Evolutionary conservation across 1,140 invertebrate genomes (phyloP).

Genomic region (Diorhabda elongata): DNA sequence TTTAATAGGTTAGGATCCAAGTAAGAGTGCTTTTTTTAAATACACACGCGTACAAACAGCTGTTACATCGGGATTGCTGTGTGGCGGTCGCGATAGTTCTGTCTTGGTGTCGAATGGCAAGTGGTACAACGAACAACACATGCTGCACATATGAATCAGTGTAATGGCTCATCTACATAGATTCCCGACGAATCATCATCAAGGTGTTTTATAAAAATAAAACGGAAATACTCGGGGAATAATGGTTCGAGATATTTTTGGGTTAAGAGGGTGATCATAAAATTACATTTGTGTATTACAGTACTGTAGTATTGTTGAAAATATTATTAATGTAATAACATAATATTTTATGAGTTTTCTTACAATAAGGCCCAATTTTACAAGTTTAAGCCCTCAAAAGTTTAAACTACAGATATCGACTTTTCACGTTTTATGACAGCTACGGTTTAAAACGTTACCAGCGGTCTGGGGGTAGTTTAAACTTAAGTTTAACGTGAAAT

Average conservation of each 20-base stretch:
- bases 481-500: no score
- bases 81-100: background rate
- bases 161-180: constrained; percentile 15
- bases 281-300: background rate
- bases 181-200: constrained; percentile 13
- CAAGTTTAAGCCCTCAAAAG: no score
- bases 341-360: no score
- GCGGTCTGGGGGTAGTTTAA: no score
- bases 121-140: constrained; percentile 10
- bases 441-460: no score
- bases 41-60: background rate
- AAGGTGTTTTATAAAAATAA: constrained; percentile 15
- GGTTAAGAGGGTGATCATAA: background rate
- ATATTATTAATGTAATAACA: no score
- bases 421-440: no score
- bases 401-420: no score
- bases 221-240: constrained; percentile 11
- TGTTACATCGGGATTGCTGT: background rate
- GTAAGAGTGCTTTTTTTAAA: constrained; percentile 6
- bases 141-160: constrained; percentile 11
- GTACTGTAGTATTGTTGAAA: background rate
- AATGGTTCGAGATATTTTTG: constrained; percentile 6
- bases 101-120: constrained; percentile 6
- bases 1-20: no score
- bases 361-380: no score